These are phyloP conservation scores for Catharus fuscescens DNA, from an alignment of 2,113 vertebrate species.

Conservation along the genomic window DNA sequence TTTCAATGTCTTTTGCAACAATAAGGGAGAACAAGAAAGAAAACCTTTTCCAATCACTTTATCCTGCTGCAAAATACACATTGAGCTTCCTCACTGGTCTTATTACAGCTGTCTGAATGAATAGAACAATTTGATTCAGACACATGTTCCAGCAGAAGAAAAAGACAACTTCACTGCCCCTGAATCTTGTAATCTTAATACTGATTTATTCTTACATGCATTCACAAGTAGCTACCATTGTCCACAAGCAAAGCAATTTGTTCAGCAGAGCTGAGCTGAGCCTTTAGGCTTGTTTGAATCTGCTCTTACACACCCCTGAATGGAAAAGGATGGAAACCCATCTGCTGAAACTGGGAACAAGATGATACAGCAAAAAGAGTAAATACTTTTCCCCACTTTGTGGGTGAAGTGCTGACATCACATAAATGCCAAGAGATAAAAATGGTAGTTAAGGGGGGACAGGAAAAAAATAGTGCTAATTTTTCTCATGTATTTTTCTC, in stretches of 20 bases:
- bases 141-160: not conserved
- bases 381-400: not conserved
- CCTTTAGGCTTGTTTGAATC: not conserved
- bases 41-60: not conserved
- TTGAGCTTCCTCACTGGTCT: not conserved
- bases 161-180: not conserved
- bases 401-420: not conserved
- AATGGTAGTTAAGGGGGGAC: not conserved
- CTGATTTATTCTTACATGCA: slow-evolving; percentile 7
- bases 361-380: not conserved
- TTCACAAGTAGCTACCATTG: slow-evolving; percentile 2
- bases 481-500: not conserved
- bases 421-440: not conserved
- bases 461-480: not conserved
- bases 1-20: not conserved
- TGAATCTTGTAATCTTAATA: slow-evolving; percentile 40
- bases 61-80: not conserved
- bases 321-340: not conserved
- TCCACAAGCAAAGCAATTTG: slow-evolving; percentile 41
- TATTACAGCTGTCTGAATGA: not conserved
- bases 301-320: not conserved
- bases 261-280: not conserved
- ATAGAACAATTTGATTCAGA: not conserved
- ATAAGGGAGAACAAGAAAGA: not conserved
- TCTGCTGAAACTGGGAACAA: not conserved